phyloP scores from a whole-genome alignment of 2,113 vertebrate species.

The Ciconia maguari region DNA sequence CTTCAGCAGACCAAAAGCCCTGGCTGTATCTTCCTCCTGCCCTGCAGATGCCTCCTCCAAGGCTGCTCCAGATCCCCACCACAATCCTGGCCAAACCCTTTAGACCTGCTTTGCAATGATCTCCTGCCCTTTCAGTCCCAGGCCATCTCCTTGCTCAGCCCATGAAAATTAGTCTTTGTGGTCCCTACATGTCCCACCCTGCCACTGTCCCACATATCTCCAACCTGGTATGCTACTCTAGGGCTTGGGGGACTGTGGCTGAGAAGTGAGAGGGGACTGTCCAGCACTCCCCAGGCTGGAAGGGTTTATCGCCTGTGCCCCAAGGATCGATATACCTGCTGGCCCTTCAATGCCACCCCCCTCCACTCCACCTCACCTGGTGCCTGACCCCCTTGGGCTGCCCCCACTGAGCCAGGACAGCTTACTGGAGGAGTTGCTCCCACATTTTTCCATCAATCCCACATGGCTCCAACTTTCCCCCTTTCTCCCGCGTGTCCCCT shows the following conservation, averaged over 20 bases:
- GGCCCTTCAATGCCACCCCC: neutral
- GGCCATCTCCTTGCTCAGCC: neutral
- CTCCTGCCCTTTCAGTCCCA: neutral
- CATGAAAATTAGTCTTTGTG: neutral
- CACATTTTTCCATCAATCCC: neutral
- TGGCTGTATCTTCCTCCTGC: neutral
- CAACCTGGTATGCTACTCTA: neutral
- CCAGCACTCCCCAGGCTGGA: neutral
- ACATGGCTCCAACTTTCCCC: neutral
- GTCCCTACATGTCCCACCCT: neutral
- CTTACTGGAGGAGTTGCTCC: neutral
- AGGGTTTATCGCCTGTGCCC: neutral
- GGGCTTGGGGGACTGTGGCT: neutral
- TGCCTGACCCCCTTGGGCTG: neutral
- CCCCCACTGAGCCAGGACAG: fast-evolving
- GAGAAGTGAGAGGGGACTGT: neutral
- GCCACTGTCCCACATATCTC: neutral
- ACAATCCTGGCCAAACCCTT: neutral
- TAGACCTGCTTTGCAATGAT: neutral
- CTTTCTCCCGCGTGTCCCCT: neutral
- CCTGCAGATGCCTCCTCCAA: neutral
- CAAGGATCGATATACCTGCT: neutral
- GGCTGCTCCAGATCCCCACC: neutral
- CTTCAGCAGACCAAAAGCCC: neutral
- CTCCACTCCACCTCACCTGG: neutral